Evolutionary conservation across 1,140 invertebrate genomes (phyloP).

Genomic region (Rhynchophorus ferrugineus): DNA sequence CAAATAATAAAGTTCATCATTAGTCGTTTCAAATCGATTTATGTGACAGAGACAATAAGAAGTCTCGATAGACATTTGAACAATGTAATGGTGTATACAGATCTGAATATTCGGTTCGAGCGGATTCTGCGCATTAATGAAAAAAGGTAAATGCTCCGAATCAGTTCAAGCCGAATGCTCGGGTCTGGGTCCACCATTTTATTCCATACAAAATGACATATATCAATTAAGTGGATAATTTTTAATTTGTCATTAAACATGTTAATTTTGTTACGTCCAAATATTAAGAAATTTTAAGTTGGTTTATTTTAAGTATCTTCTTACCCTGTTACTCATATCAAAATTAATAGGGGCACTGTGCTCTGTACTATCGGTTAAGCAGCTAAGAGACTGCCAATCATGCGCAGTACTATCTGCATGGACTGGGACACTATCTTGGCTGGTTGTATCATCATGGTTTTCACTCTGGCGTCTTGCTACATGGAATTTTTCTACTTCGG

Average conservation of each 20-base stretch:
- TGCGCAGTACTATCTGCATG: conserved; percentile 46
- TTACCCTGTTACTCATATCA: conserved; percentile 84
- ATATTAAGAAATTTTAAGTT: too few relatives aligned
- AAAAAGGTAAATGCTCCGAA: not conserved
- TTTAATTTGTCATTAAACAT: too few relatives aligned
- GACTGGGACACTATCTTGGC: conserved; percentile 46
- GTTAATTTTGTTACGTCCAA: too few relatives aligned
- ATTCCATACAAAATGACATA: too few relatives aligned
- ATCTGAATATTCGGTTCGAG: too few relatives aligned
- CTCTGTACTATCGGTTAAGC: conserved; percentile 79
- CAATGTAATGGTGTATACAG: not conserved
- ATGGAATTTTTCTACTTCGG: conserved; percentile 35
- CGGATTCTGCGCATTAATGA: not conserved
- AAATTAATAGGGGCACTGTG: conserved; percentile 83
- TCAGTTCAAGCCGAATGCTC: too few relatives aligned
- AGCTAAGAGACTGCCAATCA: conserved; percentile 72
- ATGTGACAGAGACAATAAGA: too few relatives aligned
- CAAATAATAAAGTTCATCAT: too few relatives aligned
- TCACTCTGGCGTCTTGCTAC: conserved; percentile 21
- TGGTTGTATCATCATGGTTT: conserved; percentile 30
- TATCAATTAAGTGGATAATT: too few relatives aligned
- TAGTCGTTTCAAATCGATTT: too few relatives aligned
- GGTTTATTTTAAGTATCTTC: too few relatives aligned
- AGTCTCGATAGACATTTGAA: not conserved
- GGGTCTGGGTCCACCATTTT: too few relatives aligned